Evolutionary conservation across 2,113 vertebrate genomes (phyloP), one percentile per base, ranked within the genome.

Genomic region (Leptocoma aspasia): DNA sequence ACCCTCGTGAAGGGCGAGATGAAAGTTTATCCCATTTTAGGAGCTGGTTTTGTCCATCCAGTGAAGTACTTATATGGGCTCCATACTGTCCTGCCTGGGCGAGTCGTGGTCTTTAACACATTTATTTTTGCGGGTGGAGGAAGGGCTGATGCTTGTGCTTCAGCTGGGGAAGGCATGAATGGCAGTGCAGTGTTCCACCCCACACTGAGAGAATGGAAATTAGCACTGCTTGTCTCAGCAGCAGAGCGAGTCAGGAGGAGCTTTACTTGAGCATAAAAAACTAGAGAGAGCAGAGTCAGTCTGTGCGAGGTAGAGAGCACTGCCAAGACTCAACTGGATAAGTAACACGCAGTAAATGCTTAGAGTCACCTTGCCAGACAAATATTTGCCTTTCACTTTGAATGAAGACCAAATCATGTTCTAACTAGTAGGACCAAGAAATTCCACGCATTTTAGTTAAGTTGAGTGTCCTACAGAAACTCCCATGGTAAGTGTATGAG

Each of bases 241-340:
- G 76, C 64, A n/a, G 39, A 82, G 42, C 11, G 24, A 87, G 69
- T 31, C 69, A 85, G 82, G 70, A 95, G 77, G 66, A 73, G 68
- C 65, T 83, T 73, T 41, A 7, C 54, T 44, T 82, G 68, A 91
- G 82, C 85, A 92, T 15, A 15, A 83, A 92, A 91, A 80, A 3
- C 26, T 12, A 14, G 66, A 73, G 75, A 86, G 85, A 86, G 85
- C 66, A 90, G 82, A 96, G 49, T 81, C 33, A 19, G 79, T 26
- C 82, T 86, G 59, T 26, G 27, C 31, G n/a, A 95, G 76, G 60
- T 22, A 69, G 92, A 73, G 92, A 92, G 96, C 57, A 53, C 90
- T 96, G 95, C 96, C 96, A 97, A 94, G 92, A 54, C 90, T 96
- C 96, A 68, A 75, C 92, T 96, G 96, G 73, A 81, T 92, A 96